phyloP scores from a whole-genome alignment of 1,140 invertebrate genomes.

The Metopolophium dirhodum region DNA sequence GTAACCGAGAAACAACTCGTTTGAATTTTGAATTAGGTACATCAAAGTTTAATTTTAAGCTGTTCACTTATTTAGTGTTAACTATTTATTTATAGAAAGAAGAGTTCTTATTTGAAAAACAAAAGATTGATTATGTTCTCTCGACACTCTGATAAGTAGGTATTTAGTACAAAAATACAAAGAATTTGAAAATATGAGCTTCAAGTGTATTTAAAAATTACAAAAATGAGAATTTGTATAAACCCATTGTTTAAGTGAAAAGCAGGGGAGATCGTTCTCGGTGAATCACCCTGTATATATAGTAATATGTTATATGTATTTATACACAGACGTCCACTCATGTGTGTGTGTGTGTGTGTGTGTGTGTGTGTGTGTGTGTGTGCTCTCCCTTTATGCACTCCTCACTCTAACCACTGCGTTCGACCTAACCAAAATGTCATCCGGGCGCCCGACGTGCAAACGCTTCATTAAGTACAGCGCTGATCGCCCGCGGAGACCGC shows the following conservation, averaged over 20 bases:
- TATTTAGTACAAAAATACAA: no score
- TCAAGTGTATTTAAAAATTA: neutral
- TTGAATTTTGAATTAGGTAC: neutral
- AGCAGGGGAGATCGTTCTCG: no score
- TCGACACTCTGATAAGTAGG: no score
- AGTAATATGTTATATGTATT: neutral
- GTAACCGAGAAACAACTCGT: neutral
- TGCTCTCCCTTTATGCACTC: neutral
- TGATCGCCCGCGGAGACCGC: neutral
- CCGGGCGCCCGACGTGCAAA: neutral
- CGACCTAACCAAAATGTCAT: neutral
- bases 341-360: neutral
- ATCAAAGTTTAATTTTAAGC: neutral
- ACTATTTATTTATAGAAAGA: no score
- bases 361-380: neutral
- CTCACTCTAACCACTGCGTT: no score
- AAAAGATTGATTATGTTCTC: no score
- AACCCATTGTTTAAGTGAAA: no score
- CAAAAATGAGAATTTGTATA: neutral
- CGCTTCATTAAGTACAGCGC: neutral
- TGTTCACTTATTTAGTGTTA: no score
- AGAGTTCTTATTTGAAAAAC: no score
- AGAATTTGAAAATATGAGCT: neutral
- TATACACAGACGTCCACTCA: neutral
- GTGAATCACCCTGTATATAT: neutral